Evolutionary conservation across 2,797 vertebrate genomes (phyloP).

Genomic region (Erethizon dorsatum): DNA sequence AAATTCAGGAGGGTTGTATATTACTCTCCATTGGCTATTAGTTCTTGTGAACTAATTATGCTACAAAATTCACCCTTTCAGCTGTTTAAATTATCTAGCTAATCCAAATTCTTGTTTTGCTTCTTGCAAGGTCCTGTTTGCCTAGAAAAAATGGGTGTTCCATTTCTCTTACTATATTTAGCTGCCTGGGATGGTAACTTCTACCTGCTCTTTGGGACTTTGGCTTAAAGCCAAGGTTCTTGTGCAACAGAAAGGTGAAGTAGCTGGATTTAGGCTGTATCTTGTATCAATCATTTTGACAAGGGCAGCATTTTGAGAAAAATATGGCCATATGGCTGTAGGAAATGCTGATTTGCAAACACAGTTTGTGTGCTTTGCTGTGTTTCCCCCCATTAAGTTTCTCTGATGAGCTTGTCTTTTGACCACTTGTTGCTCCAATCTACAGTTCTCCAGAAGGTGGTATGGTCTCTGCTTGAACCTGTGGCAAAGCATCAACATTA

Average conservation of each 20-base stretch:
- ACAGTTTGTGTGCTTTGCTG: neutral
- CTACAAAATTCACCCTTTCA: slow-evolving; percentile 67
- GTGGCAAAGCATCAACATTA: neutral
- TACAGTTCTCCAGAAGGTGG: neutral
- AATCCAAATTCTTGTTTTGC: slow-evolving; percentile 73
- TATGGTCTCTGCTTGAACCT: neutral
- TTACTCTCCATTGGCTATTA: slow-evolving; percentile 64
- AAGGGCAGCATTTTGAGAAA: slow-evolving; percentile 62
- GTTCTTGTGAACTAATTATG: slow-evolving; percentile 77
- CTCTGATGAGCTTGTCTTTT: slow-evolving; percentile 51
- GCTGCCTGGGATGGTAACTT: slow-evolving; percentile 49
- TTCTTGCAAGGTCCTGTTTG: slow-evolving; percentile 71
- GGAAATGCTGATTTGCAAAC: slow-evolving; percentile 62
- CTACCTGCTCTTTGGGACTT: slow-evolving; percentile 70
- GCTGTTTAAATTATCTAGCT: slow-evolving; percentile 80
- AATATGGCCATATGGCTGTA: neutral
- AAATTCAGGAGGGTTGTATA: neutral
- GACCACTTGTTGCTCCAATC: neutral
- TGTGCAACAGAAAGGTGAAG: slow-evolving; percentile 40
- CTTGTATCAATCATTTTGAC: slow-evolving; percentile 64
- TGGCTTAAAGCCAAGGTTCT: slow-evolving; percentile 71
- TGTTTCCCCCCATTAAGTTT: neutral
- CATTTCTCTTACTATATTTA: slow-evolving; percentile 75
- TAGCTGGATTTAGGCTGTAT: slow-evolving; percentile 16
- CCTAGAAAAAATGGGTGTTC: slow-evolving; percentile 63